Evolutionary conservation across 2,113 vertebrate species (phyloP).

Genomic region (Alectura lathami): DNA sequence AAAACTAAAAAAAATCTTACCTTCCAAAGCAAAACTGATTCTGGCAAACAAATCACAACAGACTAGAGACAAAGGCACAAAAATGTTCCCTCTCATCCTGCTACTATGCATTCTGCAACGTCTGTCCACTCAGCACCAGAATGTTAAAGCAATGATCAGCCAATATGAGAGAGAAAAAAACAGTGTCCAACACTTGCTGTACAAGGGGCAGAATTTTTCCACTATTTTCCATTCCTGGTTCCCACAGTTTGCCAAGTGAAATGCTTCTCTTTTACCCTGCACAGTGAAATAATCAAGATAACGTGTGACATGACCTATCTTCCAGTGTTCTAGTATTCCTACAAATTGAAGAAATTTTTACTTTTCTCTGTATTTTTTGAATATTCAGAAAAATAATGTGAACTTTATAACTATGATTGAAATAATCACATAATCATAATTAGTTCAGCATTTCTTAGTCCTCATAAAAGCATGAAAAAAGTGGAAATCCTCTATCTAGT

Average conservation of each 20-base stretch:
- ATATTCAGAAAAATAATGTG: background rate
- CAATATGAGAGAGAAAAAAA: background rate
- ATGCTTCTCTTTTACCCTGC: background rate
- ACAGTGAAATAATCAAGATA: background rate
- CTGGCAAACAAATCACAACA: background rate
- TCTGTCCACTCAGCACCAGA: rapidly evolving
- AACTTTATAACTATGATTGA: background rate
- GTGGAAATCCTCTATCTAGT: background rate
- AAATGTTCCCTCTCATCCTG: background rate
- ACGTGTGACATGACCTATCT: background rate
- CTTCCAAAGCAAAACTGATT: background rate
- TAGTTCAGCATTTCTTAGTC: background rate
- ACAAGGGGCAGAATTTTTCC: rapidly evolving
- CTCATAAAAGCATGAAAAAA: background rate
- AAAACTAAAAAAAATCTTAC: background rate
- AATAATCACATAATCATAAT: background rate
- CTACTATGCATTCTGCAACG: background rate
- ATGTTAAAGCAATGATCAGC: background rate
- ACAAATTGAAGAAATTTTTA: background rate
- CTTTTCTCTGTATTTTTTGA: background rate
- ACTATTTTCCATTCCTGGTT: background rate
- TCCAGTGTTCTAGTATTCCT: background rate
- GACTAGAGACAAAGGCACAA: background rate
- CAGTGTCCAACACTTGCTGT: rapidly evolving
- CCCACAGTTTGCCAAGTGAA: background rate